Conservation (phyloP, 2,113 vertebrate species). For the Pangasianodon gigas region DNA sequence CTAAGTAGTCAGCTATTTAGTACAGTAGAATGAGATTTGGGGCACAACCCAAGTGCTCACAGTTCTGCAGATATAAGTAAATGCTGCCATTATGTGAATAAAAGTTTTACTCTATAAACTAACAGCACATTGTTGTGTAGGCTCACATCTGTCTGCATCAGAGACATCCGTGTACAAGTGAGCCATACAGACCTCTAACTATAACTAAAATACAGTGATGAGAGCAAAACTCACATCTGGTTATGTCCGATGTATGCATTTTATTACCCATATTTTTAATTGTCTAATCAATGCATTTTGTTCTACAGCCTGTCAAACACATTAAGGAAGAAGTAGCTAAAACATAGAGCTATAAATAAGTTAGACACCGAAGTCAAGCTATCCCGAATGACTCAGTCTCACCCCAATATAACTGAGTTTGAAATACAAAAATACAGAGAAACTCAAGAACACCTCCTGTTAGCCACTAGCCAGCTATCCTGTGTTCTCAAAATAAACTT, state of each 20-base stretch:
- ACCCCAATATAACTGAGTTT: background rate
- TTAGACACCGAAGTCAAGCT: background rate
- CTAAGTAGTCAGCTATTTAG: background rate
- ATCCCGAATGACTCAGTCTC: background rate
- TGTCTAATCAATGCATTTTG: background rate
- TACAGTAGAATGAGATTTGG: background rate
- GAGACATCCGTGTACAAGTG: background rate
- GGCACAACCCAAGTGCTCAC: background rate
- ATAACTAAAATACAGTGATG: background rate
- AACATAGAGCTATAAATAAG: conserved; percentile 2
- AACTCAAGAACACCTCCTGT: background rate
- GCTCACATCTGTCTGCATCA: background rate
- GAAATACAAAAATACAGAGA: background rate
- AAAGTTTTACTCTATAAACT: background rate
- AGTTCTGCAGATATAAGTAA: background rate
- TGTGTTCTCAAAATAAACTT: background rate
- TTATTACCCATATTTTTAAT: background rate
- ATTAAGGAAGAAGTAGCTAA: background rate
- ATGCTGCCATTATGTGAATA: background rate
- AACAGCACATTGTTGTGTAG: background rate
- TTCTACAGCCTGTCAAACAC: background rate
- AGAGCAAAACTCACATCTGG: background rate
- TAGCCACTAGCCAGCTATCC: too few relatives aligned
- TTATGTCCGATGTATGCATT: background rate
- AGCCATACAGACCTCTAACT: background rate